These are phyloP conservation scores for Drosophila seguyi DNA, from an alignment of 1,140 invertebrate species.

Conservation along the genomic window DNA sequence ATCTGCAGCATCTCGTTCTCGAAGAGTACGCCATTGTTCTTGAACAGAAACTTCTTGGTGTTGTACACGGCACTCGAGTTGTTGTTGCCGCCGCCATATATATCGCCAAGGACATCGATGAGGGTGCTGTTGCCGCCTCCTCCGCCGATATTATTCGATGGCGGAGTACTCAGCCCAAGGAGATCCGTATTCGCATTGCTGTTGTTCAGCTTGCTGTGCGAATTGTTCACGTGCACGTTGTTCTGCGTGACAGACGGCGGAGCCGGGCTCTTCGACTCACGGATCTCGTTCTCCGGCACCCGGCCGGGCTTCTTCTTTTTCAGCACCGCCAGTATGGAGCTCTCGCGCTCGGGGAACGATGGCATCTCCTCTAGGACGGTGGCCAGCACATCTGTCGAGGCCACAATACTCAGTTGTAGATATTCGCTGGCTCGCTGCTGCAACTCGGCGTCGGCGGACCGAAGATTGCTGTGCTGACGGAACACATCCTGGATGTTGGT, in stretches of 20 bases:
- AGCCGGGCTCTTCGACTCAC: conserved; percentile 92
- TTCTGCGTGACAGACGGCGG: conserved; percentile 86
- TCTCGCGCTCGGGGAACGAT: conserved; percentile 99
- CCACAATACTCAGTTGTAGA: conserved; percentile 97
- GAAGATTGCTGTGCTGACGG: conserved; percentile 97
- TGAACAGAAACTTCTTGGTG: conserved; percentile 97
- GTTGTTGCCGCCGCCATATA: conserved; percentile 89
- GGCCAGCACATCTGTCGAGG: conserved; percentile 98
- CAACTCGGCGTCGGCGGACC: conserved; percentile 98
- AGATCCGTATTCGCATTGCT: conserved; percentile 90
- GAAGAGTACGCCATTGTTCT: conserved; percentile 98
- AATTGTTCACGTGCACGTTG: conserved; percentile 86
- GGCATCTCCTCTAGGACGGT: conserved; percentile 99
- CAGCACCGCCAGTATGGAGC: conserved; percentile 97
- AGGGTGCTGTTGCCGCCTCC: conserved; percentile 88
- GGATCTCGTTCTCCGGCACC: conserved; percentile 93
- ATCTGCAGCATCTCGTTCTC: conserved; percentile 99
- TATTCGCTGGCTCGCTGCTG: conserved; percentile 99
- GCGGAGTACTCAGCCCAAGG: conserved; percentile 93
- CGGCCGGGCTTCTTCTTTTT: conserved; percentile 99
- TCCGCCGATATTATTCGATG: conserved; percentile 88
- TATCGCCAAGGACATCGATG: conserved; percentile 96
- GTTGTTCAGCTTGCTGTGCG: conserved; percentile 86
- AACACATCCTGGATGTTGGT: conserved; percentile 98
- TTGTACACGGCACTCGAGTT: conserved; percentile 89